Conservation (phyloP, 2,113 vertebrate species). For the Dipodomys stephensi region DNA sequence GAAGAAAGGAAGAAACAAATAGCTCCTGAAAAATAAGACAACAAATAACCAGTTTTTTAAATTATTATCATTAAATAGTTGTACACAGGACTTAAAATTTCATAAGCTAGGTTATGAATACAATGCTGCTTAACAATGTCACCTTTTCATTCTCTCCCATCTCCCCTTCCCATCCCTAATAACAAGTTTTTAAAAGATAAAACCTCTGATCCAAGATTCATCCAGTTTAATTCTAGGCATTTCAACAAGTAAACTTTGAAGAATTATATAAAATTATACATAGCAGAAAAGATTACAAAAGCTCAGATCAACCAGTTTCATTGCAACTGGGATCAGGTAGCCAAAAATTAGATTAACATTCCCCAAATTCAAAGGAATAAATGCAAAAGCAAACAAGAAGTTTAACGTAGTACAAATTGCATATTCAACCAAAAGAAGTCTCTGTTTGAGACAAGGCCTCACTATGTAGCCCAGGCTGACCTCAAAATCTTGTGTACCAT, state of each 20-base stretch:
- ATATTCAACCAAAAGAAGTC: conserved; percentile 43
- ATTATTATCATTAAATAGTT: too few relatives aligned
- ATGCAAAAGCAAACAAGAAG: conserved; percentile 68
- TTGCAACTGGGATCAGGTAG: conserved; percentile 59
- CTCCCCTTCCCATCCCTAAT: too few relatives aligned
- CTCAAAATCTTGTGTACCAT: too few relatives aligned
- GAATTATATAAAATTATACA: conserved; percentile 35
- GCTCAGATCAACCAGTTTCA: background rate
- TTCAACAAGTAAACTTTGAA: conserved; percentile 50
- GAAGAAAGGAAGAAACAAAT: background rate
- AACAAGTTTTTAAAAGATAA: too few relatives aligned
- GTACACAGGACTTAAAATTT: too few relatives aligned
- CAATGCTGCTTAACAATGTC: too few relatives aligned
- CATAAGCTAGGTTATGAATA: too few relatives aligned
- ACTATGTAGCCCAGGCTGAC: too few relatives aligned
- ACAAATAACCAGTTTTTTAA: background rate
- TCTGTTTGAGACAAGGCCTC: too few relatives aligned
- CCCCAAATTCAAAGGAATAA: conserved; percentile 71
- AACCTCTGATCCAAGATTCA: conserved; percentile 26
- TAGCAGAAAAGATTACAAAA: background rate
- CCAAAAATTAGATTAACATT: background rate
- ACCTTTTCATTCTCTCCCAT: too few relatives aligned
- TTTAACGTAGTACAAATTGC: conserved; percentile 73
- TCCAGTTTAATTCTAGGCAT: conserved; percentile 79
- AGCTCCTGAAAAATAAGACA: background rate